These are phyloP conservation scores for Helicoverpa armigera DNA, from an alignment of 1,140 invertebrate species.

Conservation along the genomic window DNA sequence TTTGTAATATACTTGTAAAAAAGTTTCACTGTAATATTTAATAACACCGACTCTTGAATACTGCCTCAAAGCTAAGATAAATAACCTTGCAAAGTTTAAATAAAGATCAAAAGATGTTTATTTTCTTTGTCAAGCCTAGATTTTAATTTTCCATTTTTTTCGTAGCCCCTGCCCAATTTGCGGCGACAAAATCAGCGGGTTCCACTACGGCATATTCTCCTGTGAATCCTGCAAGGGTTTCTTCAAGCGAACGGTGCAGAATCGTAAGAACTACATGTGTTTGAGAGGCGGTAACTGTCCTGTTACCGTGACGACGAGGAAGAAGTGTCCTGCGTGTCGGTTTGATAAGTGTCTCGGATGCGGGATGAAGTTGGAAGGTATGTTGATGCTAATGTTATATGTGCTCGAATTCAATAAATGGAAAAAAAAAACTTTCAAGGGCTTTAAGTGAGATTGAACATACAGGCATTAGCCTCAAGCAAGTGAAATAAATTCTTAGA, in stretches of 20 bases:
- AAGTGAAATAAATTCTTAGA: too few relatives aligned
- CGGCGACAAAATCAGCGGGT: slow-evolving; percentile 97
- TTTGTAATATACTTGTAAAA: background rate
- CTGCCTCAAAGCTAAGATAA: too few relatives aligned
- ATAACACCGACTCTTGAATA: too few relatives aligned
- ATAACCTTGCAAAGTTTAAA: too few relatives aligned
- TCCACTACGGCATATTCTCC: slow-evolving; percentile 98
- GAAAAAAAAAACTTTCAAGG: too few relatives aligned
- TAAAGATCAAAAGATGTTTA: too few relatives aligned
- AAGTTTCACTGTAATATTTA: too few relatives aligned
- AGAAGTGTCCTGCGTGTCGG: slow-evolving; percentile 98
- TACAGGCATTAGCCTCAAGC: too few relatives aligned
- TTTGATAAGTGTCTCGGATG: slow-evolving; percentile 98
- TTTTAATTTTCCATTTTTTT: background rate
- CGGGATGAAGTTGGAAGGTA: slow-evolving; percentile 98
- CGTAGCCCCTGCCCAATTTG: slow-evolving; percentile 97
- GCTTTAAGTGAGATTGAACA: too few relatives aligned
- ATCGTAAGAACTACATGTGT: slow-evolving; percentile 98
- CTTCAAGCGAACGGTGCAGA: slow-evolving; percentile 99
- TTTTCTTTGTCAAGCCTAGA: too few relatives aligned
- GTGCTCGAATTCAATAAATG: too few relatives aligned
- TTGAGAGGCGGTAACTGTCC: slow-evolving; percentile 96
- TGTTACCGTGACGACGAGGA: slow-evolving; percentile 96
- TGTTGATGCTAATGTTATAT: background rate
- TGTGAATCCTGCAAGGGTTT: slow-evolving; percentile 99